Base-by-base conservation (phyloP, 2,113 vertebrate genomes). In the Gallinago media region DNA sequence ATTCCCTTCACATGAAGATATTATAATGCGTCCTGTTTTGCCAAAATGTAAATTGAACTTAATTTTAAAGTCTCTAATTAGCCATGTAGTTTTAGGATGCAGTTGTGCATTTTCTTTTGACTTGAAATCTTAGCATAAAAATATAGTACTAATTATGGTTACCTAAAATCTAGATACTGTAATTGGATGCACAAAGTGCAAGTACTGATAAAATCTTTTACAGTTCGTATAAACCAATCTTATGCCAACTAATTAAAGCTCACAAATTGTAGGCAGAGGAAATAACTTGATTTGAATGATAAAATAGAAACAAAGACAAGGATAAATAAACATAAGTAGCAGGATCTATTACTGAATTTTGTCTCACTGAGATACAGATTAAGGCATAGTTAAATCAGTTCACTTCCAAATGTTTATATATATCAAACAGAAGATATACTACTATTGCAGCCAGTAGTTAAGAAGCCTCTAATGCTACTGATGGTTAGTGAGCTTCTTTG, bases 111-210 rank as follows among this genome's bases (percentile, higher is more conserved):
- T 85, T 88, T 11, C 40, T 66, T 95, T 88, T 75, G 83, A 66
- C 27, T 88, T 88, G 40, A 36, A 80, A 81, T 81, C 26, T 76
- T 92, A 88, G 95, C 9, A 44, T 78, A 73, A 38, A 17, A 92
- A 74, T 86, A 66, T 71, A 76, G 59, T 58, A 34, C 34, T 92
- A 92, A 94, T 82, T 92, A 92, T 67, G 29, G 22, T 81, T 83
- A 81, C 67, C 26, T 92, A 81, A 92, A 85, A 92, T 89, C 40
- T 55, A 89, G 68, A 15, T 58, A 38, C 38, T 71, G 27, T 92
- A 96, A 97, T 82, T 94, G 40, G 31, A 92, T 85, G 23, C 49
- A 84, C 44, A 56, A 96, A 89, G 54, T 88, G 52, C 26, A 96
- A 93, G 58, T 8, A 65, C 27, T 68, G 49, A 74, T 74, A 86